These are phyloP conservation scores for Rhaphigaster nebulosa DNA, from an alignment of 2,888 invertebrate genomes.

Conservation along the genomic window DNA sequence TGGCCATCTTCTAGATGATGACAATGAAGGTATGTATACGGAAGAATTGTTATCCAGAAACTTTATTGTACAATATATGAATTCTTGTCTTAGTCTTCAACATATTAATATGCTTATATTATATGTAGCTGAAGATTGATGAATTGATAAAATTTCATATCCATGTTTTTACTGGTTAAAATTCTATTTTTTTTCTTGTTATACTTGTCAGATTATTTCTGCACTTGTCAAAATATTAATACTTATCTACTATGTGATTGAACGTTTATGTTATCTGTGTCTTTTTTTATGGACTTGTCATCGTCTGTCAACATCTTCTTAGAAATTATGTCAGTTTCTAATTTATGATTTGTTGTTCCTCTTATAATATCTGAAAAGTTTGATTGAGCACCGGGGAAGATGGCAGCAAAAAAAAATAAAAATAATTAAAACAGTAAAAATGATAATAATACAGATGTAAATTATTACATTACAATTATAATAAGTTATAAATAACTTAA, in stretches of 20 bases:
- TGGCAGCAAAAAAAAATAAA: too few relatives aligned
- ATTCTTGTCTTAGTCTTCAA: too few relatives aligned
- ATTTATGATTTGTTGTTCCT: background rate
- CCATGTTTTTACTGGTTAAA: background rate
- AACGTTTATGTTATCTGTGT: background rate
- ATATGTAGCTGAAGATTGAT: background rate
- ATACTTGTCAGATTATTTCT: background rate
- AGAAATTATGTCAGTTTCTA: background rate
- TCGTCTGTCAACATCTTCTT: background rate
- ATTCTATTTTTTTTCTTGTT: background rate
- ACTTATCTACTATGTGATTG: background rate
- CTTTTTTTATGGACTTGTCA: background rate
- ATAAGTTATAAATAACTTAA: too few relatives aligned
- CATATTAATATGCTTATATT: background rate
- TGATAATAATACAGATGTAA: too few relatives aligned
- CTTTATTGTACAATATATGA: too few relatives aligned
- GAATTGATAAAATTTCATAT: background rate
- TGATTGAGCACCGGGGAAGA: too few relatives aligned
- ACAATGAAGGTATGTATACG: constrained; percentile 64
- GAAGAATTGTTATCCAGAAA: too few relatives aligned
- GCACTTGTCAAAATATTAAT: background rate
- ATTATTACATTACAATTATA: too few relatives aligned
- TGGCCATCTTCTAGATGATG: constrained; percentile 68
- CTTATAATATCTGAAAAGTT: too few relatives aligned
- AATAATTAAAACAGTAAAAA: too few relatives aligned